Percentiles rank a stretch among this genome's conserved stretches.
These are phyloP conservation scores for Antheraea assamensis DNA, from an alignment of 2,888 invertebrate species.

Conservation along the genomic window DNA sequence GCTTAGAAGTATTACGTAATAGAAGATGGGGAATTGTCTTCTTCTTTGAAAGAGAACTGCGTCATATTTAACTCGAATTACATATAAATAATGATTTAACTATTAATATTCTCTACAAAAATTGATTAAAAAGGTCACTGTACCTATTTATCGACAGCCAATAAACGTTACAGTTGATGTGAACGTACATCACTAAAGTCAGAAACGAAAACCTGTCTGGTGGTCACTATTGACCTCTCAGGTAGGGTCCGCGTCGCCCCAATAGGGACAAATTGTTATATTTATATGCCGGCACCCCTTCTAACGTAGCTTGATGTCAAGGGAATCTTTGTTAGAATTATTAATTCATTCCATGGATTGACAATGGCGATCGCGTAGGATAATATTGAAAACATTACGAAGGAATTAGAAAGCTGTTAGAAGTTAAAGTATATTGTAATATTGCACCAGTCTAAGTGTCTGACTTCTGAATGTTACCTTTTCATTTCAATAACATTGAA, in stretches of 20 bases:
- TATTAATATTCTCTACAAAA: not conserved
- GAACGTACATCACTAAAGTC: conserved; percentile 43
- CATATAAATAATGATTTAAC: not conserved
- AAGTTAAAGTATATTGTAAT: not conserved
- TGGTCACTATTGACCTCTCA: conserved; percentile 66
- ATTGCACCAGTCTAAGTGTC: not conserved
- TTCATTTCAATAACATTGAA: no score
- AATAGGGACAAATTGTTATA: conserved; percentile 47
- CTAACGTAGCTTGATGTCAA: conserved; percentile 23
- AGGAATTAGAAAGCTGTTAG: not conserved
- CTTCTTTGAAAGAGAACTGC: no score
- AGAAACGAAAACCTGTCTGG: conserved; percentile 68
- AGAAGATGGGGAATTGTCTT: no score
- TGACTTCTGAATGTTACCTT: not conserved
- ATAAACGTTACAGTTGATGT: conserved; percentile 48
- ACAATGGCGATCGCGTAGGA: not conserved
- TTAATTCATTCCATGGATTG: not conserved
- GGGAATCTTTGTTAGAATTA: not conserved
- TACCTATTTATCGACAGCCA: conserved; percentile 26
- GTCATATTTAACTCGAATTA: no score
- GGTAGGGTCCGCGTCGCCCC: conserved; percentile 47
- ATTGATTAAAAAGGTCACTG: not conserved
- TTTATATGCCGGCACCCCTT: conserved; percentile 35
- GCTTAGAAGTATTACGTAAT: no score
- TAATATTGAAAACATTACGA: not conserved